Evolutionary conservation across 2,888 invertebrate genomes (phyloP), one percentile per base, ranked within the genome.

Genomic region (Harmothoe impar): DNA sequence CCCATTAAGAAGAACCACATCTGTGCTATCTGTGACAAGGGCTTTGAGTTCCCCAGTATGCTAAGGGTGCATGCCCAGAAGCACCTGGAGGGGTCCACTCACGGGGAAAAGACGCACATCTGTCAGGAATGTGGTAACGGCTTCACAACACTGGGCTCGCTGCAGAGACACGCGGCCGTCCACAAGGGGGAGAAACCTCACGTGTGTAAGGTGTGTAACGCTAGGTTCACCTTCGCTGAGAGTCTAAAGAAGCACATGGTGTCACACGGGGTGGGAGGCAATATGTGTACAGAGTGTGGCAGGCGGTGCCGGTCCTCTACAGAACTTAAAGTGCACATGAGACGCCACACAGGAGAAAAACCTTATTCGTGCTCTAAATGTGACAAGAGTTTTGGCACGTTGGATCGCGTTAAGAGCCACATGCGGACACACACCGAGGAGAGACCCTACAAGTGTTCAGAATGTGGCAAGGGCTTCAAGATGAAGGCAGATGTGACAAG

Each of bases 141-240:
- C 7, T 72, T 68, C 72, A 23, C 15, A 0, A 25, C 15, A 0
- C 10, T 29, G 0, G 29, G 31, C 0, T 15, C 20, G 35, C 35
- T 43, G 0, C 20, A n/a, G 91, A 96, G 96, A 78, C 96, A 96
- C 93, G 95, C 95, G 0, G 15, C 15, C 15, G 62, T 68, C 25
- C 89, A 89, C 68, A 68, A 62, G 12, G 89, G 35, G n/a, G 89
- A 89, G 68, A 68, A 68, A 35, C 89, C 89, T 12, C 33, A 33
- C 33, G 43, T 23, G 33, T 81, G 81, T 81, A 17, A 3, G 0
- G 20, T n/a, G 7, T 81, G 81, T n/a, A n/a, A 43, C 25, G 12
- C 52, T 5, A 54, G 88, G 7, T 81, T 81, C 43, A 33, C 17
- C 31, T 29, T 25, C n/a, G 15, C 25, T 15, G n/a, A 17, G 15